Base-by-base conservation (phyloP, 2,113 vertebrate genomes). In the Eublepharis macularius region DNA sequence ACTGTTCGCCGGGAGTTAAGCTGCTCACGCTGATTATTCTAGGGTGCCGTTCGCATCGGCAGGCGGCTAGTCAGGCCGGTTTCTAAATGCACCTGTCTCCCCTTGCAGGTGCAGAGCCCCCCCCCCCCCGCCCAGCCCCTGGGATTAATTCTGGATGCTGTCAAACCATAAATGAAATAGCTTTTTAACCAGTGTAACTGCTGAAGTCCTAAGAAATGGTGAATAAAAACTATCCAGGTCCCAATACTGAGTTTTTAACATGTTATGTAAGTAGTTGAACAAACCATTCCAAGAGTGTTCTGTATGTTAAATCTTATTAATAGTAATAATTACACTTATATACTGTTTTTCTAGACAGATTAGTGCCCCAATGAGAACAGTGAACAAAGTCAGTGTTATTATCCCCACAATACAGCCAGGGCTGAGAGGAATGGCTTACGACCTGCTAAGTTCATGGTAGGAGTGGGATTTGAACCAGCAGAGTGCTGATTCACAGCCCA, bases 61-160 rank as follows among this genome's bases (percentile, higher is more conserved):
- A 66, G 19, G 9, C 6, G 47, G 17, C 69, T 7, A 12, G 21
- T 32, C 41, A 69, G 34, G 7, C n/a, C 6, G 2, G 41, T 73
- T 63, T 17, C 54, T 26, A 69, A 74, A 74, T 80, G 77, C 77
- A 80, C 54, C 77, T 80, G 76, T n/a, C 68, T 49, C 32, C 83
- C 36, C 1, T 32, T 51, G 45, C 77, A 84, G 73, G 73, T 86
- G 77, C 77, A 73, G 24, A 32, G 26, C 47, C 19, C 69, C 26
- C 21, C 60, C 47, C 29, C n/a, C n/a, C n/a, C n/a, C n/a, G n/a
- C n/a, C n/a, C n/a, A 4, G 17, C 32, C 17, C 3, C 32, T 7
- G 12, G 19, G 19, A 19, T 80, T 47, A 4, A 68, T 80, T 68
- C 17, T 39, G 76, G 41, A 39, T 63, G 2, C 34, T 29, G 17